Percentiles rank a stretch among this genome's conserved stretches.
phyloP scores from a whole-genome alignment of 2,888 invertebrate species.

The Strigamia crassipes region DNA sequence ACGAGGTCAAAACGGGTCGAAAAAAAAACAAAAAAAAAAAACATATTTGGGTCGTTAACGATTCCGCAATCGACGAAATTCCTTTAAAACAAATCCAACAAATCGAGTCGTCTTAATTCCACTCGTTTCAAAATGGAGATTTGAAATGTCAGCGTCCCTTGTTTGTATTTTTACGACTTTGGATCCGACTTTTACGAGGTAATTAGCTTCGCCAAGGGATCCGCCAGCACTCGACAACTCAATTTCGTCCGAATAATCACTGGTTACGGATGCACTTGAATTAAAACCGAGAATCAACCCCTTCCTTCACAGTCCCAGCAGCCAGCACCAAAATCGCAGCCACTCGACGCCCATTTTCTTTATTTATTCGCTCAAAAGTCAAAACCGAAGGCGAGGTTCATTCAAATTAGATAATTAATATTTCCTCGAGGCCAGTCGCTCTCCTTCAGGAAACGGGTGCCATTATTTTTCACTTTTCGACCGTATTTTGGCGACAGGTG shows the following conservation, averaged over 20 bases:
- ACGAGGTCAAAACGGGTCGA: neutral
- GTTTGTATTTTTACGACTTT: conserved; percentile 36
- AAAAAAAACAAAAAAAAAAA: neutral
- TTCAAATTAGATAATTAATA: neutral
- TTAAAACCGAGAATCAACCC: neutral
- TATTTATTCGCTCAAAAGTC: no score
- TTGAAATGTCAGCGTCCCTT: conserved; percentile 1
- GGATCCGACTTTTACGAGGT: conserved; percentile 33
- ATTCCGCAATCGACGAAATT: no score
- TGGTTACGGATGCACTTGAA: neutral
- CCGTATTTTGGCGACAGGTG: conserved; percentile 26
- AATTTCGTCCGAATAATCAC: neutral
- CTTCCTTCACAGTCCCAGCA: neutral
- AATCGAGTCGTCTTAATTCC: no score
- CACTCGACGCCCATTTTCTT: no score
- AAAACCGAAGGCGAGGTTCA: no score
- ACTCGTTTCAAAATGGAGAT: neutral
- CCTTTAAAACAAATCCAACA: no score
- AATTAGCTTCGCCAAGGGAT: conserved; percentile 27
- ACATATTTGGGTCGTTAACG: neutral
- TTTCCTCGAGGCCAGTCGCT: neutral
- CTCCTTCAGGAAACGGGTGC: neutral
- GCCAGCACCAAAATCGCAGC: neutral
- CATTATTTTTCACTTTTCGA: conserved; percentile 13
- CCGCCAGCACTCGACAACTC: conserved; percentile 5